phyloP scores from a whole-genome alignment of 2,888 invertebrate genomes.

The Leucophenga maculata region DNA sequence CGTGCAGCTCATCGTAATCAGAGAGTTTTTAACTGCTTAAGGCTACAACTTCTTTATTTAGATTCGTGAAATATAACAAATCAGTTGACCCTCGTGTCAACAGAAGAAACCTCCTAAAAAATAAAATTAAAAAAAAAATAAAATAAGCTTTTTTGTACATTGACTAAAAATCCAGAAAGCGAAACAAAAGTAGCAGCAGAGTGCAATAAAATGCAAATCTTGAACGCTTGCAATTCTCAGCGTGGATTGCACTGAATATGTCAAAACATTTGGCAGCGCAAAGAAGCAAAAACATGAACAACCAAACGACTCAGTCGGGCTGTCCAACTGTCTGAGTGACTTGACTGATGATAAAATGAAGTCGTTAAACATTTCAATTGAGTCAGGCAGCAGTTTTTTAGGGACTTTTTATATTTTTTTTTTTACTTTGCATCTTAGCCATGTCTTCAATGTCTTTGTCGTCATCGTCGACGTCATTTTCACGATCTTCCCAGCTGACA shows the following conservation, averaged over 20 bases:
- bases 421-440: background rate
- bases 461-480: conserved; percentile 4
- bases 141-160: background rate
- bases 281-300: conserved; percentile 3
- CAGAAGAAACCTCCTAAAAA: background rate
- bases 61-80: no score
- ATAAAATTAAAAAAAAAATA: background rate
- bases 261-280: conserved; percentile 18
- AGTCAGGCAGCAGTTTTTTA: background rate
- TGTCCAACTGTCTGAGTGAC: background rate
- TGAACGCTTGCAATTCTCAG: background rate
- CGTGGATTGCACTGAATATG: conserved; percentile 12
- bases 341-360: conserved; percentile 34
- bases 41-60: no score
- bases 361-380: conserved; percentile 38
- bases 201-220: conserved; percentile 22
- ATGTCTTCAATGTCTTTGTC: background rate
- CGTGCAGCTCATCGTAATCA: no score
- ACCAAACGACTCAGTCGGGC: background rate
- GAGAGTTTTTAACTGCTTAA: no score
- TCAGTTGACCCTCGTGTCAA: background rate
- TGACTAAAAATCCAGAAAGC: background rate
- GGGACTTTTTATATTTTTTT: background rate
- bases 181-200: background rate
- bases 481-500: conserved; percentile 31